These are phyloP conservation scores for Drosophila imparisetae DNA, from an alignment of 2,888 invertebrate species.

Conservation along the genomic window DNA sequence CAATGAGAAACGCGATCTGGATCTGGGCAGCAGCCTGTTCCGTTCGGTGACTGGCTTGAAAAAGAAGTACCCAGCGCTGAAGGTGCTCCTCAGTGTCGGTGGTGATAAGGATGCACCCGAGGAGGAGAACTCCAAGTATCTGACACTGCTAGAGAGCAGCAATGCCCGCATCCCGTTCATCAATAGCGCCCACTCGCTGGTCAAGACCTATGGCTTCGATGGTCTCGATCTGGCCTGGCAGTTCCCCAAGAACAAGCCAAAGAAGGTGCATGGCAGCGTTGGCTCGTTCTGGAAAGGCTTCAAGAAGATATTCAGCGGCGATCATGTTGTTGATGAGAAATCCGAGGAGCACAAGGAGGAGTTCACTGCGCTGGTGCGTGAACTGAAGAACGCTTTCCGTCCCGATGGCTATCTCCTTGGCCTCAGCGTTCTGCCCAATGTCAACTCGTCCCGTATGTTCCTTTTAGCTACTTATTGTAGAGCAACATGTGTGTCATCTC, in stretches of 20 bases:
- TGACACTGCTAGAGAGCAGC: slow-evolving; percentile 89
- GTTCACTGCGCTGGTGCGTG: slow-evolving; percentile 90
- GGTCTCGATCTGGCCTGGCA: slow-evolving; percentile 95
- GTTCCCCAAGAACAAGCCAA: slow-evolving; percentile 91
- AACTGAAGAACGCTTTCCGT: slow-evolving; percentile 89
- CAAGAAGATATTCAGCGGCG: slow-evolving; percentile 90
- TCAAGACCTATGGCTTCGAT: slow-evolving; percentile 93
- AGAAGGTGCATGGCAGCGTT: slow-evolving; percentile 89
- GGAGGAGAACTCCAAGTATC: slow-evolving; percentile 88
- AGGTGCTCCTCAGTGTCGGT: slow-evolving; percentile 91
- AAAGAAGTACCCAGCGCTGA: slow-evolving; percentile 89
- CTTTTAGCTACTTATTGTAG: neutral
- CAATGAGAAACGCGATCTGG: slow-evolving; percentile 90
- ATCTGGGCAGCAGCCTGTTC: slow-evolving; percentile 89
- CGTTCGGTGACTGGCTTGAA: slow-evolving; percentile 89
- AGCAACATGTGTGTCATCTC: neutral
- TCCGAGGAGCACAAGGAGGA: slow-evolving; percentile 92
- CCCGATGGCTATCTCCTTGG: slow-evolving; percentile 89
- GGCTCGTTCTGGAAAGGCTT: slow-evolving; percentile 90
- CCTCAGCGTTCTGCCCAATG: slow-evolving; percentile 90
- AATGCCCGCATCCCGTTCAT: slow-evolving; percentile 91
- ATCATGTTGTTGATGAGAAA: slow-evolving; percentile 91
- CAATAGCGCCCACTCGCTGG: slow-evolving; percentile 89
- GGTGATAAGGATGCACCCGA: slow-evolving; percentile 90
- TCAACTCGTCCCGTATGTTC: slow-evolving; percentile 89